Evolutionary conservation across 1,140 invertebrate genomes (phyloP), one percentile per base, ranked within the genome.

Genomic region (Orchestia grillus): DNA sequence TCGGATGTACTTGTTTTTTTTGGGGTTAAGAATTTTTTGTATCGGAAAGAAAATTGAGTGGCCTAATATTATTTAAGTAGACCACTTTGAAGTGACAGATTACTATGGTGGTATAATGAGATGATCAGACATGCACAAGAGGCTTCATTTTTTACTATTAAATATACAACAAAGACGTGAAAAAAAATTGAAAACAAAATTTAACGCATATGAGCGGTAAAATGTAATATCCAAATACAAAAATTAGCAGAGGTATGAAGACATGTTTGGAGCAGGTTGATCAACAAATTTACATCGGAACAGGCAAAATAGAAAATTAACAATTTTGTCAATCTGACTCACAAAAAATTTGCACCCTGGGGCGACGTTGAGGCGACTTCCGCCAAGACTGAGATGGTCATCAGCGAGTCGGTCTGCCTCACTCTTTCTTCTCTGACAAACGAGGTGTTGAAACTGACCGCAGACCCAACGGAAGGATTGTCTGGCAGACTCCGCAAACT

Each of bases 401-500:
- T 91, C 88, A 91, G 44, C 62, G 6, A 6, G 87, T 8, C 41
- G 8, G 87, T 44, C 41, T 4, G 28, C 41, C 19, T 43, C 88
- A 11, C 88, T 91, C 42, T 91, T 91, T 91, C 44, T 43, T 42
- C 92, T 15, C 92, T 45, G 43, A 15, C 92, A 94, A 94, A 94
- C 92, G 92, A 94, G 92, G 92, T 94, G 92, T 0, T 40, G 44
- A 94, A 94, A 94, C 19, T 47, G 92, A 94, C 92, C 62, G 36
- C 62, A 77, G 62, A 28, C 36, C 28, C 92, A 94, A n/a, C 92
- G 92, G 92, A 94, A 94, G 92, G 92, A 94, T 94, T 94, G 62
- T 77, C 62, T 36, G 1, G 62, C 11, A 77, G 28, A 8, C 28
- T 23, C 62, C 62, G 62, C 36, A 77, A 77, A 77, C 62, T 77